Evolutionary conservation across 2,113 vertebrate genomes (phyloP).

Genomic region (Gallinago media): DNA sequence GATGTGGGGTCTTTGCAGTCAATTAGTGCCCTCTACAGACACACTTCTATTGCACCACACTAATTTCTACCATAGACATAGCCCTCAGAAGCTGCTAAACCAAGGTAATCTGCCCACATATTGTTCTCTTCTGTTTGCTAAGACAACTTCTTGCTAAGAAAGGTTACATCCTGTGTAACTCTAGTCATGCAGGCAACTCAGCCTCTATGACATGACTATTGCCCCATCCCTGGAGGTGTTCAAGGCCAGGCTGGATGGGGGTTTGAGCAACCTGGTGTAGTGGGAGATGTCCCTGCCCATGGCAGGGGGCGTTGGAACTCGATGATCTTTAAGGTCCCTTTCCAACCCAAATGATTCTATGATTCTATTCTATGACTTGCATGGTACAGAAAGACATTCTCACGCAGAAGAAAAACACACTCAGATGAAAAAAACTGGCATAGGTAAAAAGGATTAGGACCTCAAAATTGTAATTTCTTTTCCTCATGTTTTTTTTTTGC

Average conservation of each 20-base stretch:
- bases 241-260: too few species aligned
- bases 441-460: background rate
- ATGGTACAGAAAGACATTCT: background rate
- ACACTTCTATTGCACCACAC: background rate
- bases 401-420: rapidly evolving
- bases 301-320: too few species aligned
- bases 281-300: too few species aligned
- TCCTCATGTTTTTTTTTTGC: background rate
- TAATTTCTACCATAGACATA: background rate
- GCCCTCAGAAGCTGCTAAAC: background rate
- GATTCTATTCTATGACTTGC: background rate
- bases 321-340: too few species aligned
- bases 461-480: background rate
- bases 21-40: background rate
- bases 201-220: background rate
- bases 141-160: background rate
- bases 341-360: too few species aligned
- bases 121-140: too few species aligned
- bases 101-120: background rate
- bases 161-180: background rate
- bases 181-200: background rate
- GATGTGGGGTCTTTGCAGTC: background rate
- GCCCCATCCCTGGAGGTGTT: too few species aligned
- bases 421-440: background rate
- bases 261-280: too few species aligned